Percentiles rank a stretch among this genome's conserved stretches.
These are phyloP conservation scores for Plodia interpunctella DNA, from an alignment of 1,140 invertebrate genomes.

Conservation along the genomic window DNA sequence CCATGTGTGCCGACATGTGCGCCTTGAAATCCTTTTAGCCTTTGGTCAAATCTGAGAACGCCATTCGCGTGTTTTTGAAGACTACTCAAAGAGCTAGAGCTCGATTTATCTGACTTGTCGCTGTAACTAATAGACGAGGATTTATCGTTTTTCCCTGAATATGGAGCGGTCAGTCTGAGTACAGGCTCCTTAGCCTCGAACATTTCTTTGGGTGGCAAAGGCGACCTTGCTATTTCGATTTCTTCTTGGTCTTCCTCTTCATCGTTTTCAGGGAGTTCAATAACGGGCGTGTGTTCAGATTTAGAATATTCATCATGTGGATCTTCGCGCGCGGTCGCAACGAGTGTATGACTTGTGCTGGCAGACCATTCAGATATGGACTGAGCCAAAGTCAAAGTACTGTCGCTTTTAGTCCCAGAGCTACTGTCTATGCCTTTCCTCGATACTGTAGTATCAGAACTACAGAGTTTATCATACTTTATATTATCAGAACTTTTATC, in stretches of 20 bases:
- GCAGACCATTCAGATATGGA: constrained; percentile 81
- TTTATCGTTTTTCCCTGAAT: constrained; percentile 55
- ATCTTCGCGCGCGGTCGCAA: constrained; percentile 74
- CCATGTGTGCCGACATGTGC: constrained; percentile 53
- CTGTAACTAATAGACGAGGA: constrained; percentile 71
- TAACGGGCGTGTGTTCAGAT: constrained; percentile 46
- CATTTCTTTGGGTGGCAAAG: constrained; percentile 28
- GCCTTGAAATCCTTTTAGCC: constrained; percentile 49
- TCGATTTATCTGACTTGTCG: constrained; percentile 76
- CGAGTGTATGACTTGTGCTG: constrained; percentile 78
- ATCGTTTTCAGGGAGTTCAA: constrained; percentile 28
- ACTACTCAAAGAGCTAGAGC: constrained; percentile 73
- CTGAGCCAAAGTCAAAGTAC: constrained; percentile 78
- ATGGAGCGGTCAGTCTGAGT: constrained; percentile 52
- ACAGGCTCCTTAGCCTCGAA: constrained; percentile 45
- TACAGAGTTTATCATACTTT: constrained; percentile 79
- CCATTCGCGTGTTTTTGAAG: constrained; percentile 66
- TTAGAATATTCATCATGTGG: constrained; percentile 43
- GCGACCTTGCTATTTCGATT: constrained; percentile 23
- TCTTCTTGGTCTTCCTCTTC: constrained; percentile 31
- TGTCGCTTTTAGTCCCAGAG: constrained; percentile 80
- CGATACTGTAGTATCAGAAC: constrained; percentile 77
- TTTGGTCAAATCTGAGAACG: constrained; percentile 62
- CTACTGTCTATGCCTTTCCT: constrained; percentile 72
- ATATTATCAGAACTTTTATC: constrained; percentile 73